Percentiles rank a stretch among this genome's conserved stretches.
These are phyloP conservation scores for Drosophila trichaetosa DNA, from an alignment of 2,888 invertebrate species.

Conservation along the genomic window DNA sequence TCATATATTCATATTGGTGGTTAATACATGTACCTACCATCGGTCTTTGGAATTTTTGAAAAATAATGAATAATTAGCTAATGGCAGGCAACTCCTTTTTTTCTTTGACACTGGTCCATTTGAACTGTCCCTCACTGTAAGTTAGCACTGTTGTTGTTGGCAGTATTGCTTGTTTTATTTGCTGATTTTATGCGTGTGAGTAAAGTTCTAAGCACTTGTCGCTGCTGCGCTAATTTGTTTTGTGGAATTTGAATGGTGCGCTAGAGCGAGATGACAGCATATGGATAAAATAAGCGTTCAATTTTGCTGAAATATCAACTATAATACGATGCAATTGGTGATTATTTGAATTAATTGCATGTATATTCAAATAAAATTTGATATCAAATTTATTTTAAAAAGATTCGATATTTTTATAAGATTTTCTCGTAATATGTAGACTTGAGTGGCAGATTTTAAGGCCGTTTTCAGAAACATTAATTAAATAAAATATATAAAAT, in stretches of 20 bases:
- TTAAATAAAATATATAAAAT: background rate
- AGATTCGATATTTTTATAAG: background rate
- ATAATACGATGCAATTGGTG: too few species aligned
- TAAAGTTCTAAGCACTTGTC: background rate
- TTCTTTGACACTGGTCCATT: too few species aligned
- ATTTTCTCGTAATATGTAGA: background rate
- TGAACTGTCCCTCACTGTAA: background rate
- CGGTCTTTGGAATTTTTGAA: too few species aligned
- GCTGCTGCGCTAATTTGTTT: background rate
- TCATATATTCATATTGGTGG: too few species aligned
- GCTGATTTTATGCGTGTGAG: background rate
- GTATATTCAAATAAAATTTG: background rate
- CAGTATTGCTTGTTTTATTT: background rate
- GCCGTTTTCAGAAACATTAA: background rate
- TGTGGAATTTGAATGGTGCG: background rate
- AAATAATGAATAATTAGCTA: too few species aligned
- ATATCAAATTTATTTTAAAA: background rate
- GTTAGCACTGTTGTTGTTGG: background rate
- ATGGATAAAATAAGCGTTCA: background rate
- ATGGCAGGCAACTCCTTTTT: too few species aligned
- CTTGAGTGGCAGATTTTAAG: background rate
- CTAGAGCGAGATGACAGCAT: background rate
- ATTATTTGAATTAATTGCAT: background rate
- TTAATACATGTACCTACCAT: too few species aligned
- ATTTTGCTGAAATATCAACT: background rate